Conservation (phyloP, 1,140 invertebrate genomes). For the Panagrolaimus sp. region DNA sequence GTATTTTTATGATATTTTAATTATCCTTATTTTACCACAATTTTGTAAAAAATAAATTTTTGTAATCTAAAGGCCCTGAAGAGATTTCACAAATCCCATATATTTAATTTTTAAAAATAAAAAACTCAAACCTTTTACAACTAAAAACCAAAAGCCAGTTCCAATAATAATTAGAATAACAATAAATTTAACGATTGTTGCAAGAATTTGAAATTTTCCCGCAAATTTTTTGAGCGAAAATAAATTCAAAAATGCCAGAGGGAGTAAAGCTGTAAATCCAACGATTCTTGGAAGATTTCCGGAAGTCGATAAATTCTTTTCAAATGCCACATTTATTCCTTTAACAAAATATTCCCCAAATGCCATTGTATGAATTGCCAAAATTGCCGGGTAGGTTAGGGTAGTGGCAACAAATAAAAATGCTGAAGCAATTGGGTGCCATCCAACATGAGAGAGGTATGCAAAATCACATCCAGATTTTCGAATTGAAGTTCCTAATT, state of each 20-base stretch:
- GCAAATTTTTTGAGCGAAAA: conserved; percentile 19
- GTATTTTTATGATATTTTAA: no score
- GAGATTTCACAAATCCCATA: no score
- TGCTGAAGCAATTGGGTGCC: not conserved
- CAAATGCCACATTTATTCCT: not conserved
- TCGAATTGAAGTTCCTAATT: conserved; percentile 48
- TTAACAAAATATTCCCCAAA: conserved; percentile 19
- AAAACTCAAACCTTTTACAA: no score
- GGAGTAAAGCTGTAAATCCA: conserved; percentile 11
- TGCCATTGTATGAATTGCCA: conserved; percentile 21
- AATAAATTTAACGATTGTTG: conserved; percentile 14
- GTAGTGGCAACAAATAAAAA: conserved; percentile 23
- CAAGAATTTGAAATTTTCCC: conserved; percentile 25
- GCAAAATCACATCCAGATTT: conserved; percentile 29
- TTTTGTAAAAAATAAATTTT: no score
- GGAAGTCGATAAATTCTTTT: not conserved
- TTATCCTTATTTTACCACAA: no score
- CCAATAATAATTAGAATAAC: conserved; percentile 21
- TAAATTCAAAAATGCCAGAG: conserved; percentile 16
- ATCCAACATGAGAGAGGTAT: conserved; percentile 21
- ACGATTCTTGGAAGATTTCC: not conserved
- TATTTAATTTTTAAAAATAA: no score
- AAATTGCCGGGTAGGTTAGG: conserved; percentile 15
- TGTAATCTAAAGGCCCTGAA: no score
- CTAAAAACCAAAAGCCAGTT: conserved; percentile 10